Percentiles rank a stretch among this genome's conserved stretches.
These are phyloP conservation scores for Drosophila grimshawi DNA, from an alignment of 1,140 invertebrate species.

Conservation along the genomic window DNA sequence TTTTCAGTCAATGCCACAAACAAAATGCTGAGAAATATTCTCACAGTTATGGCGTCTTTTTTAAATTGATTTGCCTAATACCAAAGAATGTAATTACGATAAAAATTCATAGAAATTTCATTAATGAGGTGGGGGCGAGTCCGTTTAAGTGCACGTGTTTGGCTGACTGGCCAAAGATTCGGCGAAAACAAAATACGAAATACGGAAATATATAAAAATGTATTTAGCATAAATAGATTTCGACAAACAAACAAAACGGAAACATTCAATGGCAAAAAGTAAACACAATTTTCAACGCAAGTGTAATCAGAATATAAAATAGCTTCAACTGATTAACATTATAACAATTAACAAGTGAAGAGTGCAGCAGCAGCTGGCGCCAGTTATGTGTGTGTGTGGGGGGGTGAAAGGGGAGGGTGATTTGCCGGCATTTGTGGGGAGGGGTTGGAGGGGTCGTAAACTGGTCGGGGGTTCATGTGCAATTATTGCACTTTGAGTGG, in stretches of 20 bases:
- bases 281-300: not conserved
- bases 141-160: conserved; percentile 1
- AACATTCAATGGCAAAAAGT: conserved; percentile 21
- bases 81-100: not conserved
- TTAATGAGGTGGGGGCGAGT: conserved; percentile 8
- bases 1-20: conserved; percentile 3
- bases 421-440: conserved; percentile 1
- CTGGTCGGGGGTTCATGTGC: conserved; percentile 47
- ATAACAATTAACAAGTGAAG: conserved; percentile 24
- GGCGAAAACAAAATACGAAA: conserved; percentile 23
- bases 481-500: conserved; percentile 52
- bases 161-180: not conserved
- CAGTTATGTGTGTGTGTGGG: not conserved
- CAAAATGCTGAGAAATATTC: not conserved
- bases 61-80: conserved; percentile 12
- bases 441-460: conserved; percentile 1
- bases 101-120: conserved; percentile 20
- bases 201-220: conserved; percentile 29
- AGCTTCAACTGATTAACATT: conserved; percentile 35
- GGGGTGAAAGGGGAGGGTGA: not conserved
- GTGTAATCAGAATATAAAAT: conserved; percentile 35
- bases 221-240: not conserved
- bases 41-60: not conserved
- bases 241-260: conserved; percentile 18
- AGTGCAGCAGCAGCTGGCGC: conserved; percentile 17